A percentile compares a stretch with the other conserved stretches of the same genome.
Conservation (phyloP, 23 tunicate species). For the Halocynthia aurantium region DNA sequence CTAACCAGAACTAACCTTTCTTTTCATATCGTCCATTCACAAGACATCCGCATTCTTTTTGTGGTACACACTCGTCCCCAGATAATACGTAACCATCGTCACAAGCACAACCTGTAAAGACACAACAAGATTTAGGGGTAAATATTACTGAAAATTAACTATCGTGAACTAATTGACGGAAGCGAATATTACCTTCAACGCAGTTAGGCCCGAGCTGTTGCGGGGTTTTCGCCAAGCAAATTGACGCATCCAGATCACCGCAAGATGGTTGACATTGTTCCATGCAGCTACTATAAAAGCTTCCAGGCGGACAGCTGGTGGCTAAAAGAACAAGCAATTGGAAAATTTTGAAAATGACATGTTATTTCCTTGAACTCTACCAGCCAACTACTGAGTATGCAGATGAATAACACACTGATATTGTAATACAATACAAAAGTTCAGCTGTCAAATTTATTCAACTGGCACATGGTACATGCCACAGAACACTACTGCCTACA, state of each 20-base stretch:
- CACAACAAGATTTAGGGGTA: background rate
- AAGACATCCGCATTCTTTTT: conserved; percentile 39
- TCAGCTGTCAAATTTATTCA: too few species aligned
- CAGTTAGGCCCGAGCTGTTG: conserved; percentile 22
- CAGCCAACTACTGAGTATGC: too few species aligned
- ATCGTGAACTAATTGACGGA: background rate
- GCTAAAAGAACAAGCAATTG: too few species aligned
- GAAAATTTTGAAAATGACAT: too few species aligned
- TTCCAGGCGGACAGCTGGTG: too few species aligned
- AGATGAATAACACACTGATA: too few species aligned
- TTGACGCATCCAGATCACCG: conserved; percentile 36
- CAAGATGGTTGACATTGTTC: conserved; percentile 51
- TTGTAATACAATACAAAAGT: too few species aligned
- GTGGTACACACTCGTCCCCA: conserved; percentile 28
- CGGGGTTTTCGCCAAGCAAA: conserved; percentile 29
- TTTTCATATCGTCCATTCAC: conserved; percentile 32
- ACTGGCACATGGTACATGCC: too few species aligned
- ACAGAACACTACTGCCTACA: too few species aligned
- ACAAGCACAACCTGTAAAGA: conserved; percentile 39
- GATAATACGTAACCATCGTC: conserved; percentile 36
- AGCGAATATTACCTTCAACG: conserved; percentile 31
- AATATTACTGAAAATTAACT: background rate
- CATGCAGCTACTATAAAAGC: conserved; percentile 22
- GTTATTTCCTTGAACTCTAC: too few species aligned
- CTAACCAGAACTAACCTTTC: conserved; percentile 18